Evolutionary conservation across 2,888 invertebrate genomes (phyloP), one percentile per base, ranked within the genome.

Genomic region (Rotaria macrura): DNA sequence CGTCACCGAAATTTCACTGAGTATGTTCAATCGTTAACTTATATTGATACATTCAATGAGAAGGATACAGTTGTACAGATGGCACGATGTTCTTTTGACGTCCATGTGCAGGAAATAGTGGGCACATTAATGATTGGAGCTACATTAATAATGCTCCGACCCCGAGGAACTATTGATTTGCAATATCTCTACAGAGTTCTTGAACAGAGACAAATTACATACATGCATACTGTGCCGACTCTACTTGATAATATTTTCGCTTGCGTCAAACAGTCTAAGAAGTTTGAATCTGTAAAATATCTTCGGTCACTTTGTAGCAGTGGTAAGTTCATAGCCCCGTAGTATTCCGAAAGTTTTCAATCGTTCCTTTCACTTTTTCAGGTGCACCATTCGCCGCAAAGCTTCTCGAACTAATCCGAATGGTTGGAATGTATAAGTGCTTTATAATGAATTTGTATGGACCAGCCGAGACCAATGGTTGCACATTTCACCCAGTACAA

Each of bases 281-380:
- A 34, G 34, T 17, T 1, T 34, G 10, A 17, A 14, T 0, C 14
- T 1, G 17, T 9, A 5, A 0, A 20, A 34, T 34, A 0, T 0
- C 5, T 65, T 0, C 29, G 65, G 34, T 65, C 65, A 0, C 1
- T 65, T 34, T 34, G 65, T 65, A 34, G 23, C 6, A 6, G 5
- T 17, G 65, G 65, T 65, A 17, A 65, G 65, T 34, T 14, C 40
- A 74, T 7, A 14, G 10, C 2, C 40, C 1, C 5, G 40, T 1
- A 40, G 10, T 25, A 23, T 3, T 74, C 5, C 23, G 52, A n/a
- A n/a, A n/a, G n/a, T n/a, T n/a, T n/a, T n/a, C n/a, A n/a, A n/a
- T n/a, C n/a, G n/a, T n/a, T 52, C 4, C 4, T 74, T 40, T 25
- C 2, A n/a, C n/a, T n/a, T n/a, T 74, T 74, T 40, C 10, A 74